Base-by-base conservation (phyloP, 2,797 vertebrate species). In the Mycteria americana region DNA sequence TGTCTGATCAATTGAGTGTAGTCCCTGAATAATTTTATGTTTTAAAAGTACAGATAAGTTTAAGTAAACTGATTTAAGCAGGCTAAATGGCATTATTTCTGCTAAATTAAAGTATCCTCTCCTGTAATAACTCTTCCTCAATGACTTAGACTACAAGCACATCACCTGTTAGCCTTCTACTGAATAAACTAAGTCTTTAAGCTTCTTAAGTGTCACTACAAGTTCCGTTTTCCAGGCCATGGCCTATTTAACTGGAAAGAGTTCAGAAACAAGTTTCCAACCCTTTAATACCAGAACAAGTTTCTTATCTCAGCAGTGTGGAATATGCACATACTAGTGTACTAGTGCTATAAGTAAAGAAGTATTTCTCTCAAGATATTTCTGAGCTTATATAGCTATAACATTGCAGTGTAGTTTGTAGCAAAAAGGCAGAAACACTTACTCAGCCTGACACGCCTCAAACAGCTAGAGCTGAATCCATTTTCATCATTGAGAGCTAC, bases 171-270 rank as follows among this genome's bases (percentile, higher is more conserved):
- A 92, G 91, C 68, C 77, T 65, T 62, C 90, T 74, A 85, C 62
- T 83, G 68, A 77, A 91, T 15, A 91, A 93, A 86, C 63, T 89
- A 95, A 96, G 60, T 92, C 70, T 87, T 86, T 95, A 93, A 96
- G 88, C 94, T 88, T 83, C 94, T 95, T 94, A 95, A 87, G 74
- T 57, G 77, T 79, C 83, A 57, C 81, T 77, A 45, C 19, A 83
- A 81, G 81, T 87, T 87, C 86, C 3, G 4, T 88, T 95, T 95
- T 93, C 80, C 91, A 95, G 89, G 91, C 39, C 73, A 21, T n/a
- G 75, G 81, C 92, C 93, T 94, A 89, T 74, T 95, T 94, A 96
- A 91, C 72, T 59, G 25, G 51, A 30, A 83, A 62, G 78, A 76
- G 43, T 62, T 95, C 63, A 85, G 85, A 82, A 93, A 83, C 25